These are phyloP conservation scores for Psylliodes chrysocephalus DNA, from an alignment of 2,888 invertebrate genomes.

Conservation along the genomic window DNA sequence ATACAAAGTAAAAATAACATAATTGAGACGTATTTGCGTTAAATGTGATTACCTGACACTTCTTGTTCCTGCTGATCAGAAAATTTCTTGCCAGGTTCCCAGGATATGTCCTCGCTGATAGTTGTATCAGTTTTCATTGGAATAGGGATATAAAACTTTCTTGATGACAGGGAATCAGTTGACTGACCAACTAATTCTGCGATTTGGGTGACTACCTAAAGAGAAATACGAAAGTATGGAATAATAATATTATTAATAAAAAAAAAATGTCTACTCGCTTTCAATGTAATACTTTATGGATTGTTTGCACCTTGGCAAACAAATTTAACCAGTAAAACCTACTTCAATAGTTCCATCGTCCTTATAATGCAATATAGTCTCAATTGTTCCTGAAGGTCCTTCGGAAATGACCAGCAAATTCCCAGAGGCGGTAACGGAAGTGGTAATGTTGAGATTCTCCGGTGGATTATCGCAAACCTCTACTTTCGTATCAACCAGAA, in stretches of 20 bases:
- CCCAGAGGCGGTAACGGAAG: constrained; percentile 59
- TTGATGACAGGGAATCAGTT: too few relatives aligned
- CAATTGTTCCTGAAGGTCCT: constrained; percentile 60
- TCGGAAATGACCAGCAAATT: constrained; percentile 60
- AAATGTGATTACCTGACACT: too few relatives aligned
- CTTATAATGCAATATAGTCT: constrained; percentile 58
- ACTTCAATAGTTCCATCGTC: constrained; percentile 61
- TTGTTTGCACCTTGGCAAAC: too few relatives aligned
- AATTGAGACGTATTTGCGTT: too few relatives aligned
- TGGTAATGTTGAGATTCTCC: constrained; percentile 56
- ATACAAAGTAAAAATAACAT: too few relatives aligned
- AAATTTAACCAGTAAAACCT: not conserved
- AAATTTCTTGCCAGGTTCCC: too few relatives aligned
- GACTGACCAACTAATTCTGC: not conserved
- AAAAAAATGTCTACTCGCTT: too few relatives aligned
- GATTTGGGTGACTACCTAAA: constrained; percentile 21
- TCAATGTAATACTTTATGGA: too few relatives aligned
- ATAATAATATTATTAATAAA: too few relatives aligned
- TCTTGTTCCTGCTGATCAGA: too few relatives aligned
- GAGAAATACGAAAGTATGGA: too few relatives aligned
- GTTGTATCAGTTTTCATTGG: not conserved
- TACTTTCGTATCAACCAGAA: constrained; percentile 48
- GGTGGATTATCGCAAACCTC: constrained; percentile 51
- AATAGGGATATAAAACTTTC: too few relatives aligned
- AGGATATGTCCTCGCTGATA: not conserved